Evolutionary conservation across 2,797 vertebrate species (phyloP).

Genomic region (Numenius phaeopus): DNA sequence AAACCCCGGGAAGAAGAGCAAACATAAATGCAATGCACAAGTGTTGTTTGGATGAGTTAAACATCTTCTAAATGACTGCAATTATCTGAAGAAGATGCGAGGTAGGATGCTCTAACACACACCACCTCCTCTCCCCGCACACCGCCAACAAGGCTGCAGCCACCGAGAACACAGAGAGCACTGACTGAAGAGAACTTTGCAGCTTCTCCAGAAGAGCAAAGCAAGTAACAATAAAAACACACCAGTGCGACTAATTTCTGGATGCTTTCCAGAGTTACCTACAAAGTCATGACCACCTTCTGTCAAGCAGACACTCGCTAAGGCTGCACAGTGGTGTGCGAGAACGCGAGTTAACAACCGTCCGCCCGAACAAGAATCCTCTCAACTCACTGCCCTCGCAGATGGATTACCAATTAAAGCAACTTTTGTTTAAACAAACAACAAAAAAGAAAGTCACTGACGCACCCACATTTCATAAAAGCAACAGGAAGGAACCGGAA

Average conservation of each 20-base stretch:
- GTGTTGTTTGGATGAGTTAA: not conserved
- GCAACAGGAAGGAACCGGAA: not conserved
- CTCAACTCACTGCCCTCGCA: not conserved
- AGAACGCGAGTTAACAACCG: not conserved
- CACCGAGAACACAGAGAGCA: not conserved
- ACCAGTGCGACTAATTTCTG: rapidly evolving
- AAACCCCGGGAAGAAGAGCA: not conserved
- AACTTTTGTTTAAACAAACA: not conserved
- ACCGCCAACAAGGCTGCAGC: not conserved
- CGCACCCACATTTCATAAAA: not conserved
- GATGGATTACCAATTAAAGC: not conserved
- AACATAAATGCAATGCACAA: not conserved
- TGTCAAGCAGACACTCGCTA: not conserved
- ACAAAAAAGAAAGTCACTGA: not conserved
- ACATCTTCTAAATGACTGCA: not conserved
- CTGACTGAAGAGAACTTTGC: not conserved
- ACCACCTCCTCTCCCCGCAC: not conserved
- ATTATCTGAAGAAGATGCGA: not conserved
- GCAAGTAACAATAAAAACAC: not conserved
- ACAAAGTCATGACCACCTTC: not conserved
- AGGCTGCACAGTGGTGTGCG: rapidly evolving
- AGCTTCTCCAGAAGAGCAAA: not conserved
- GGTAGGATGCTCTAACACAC: not conserved
- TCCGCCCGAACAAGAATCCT: not conserved
- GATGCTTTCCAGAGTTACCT: not conserved